phyloP scores from a whole-genome alignment of 2,888 invertebrate species.

The Serripes groenlandicus region DNA sequence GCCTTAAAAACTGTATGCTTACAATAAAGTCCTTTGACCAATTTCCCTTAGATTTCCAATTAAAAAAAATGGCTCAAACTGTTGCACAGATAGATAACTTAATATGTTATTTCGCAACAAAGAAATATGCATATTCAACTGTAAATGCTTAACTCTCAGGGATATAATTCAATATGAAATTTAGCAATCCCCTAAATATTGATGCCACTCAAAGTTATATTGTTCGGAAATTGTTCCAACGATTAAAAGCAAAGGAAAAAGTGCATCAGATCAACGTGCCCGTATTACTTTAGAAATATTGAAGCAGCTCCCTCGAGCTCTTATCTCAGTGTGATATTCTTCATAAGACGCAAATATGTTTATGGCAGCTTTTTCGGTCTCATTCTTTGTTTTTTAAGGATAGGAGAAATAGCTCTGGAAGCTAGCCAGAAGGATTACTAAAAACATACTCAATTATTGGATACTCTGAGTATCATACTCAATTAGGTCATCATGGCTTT shows the following conservation, averaged over 20 bases:
- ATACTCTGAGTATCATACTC: no score
- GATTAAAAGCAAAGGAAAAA: constrained; percentile 18
- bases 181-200: neutral
- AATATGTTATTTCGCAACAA: constrained; percentile 35
- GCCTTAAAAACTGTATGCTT: constrained; percentile 13
- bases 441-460: neutral
- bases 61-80: constrained; percentile 16
- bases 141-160: constrained; percentile 30
- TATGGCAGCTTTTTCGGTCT: constrained; percentile 32
- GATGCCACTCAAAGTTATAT: constrained; percentile 30
- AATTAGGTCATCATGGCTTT: neutral
- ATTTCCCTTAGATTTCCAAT: neutral
- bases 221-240: constrained; percentile 39
- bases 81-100: constrained; percentile 20
- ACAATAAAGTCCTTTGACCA: neutral
- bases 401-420: constrained; percentile 38
- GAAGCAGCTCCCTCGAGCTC: neutral
- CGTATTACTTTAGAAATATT: constrained; percentile 23
- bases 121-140: constrained; percentile 38
- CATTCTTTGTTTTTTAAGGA: constrained; percentile 47
- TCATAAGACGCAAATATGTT: constrained; percentile 33
- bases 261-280: constrained; percentile 6
- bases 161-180: constrained; percentile 35
- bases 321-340: constrained; percentile 5
- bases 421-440: neutral